These are phyloP conservation scores for Rhopalosiphum nymphaeae DNA, from an alignment of 2,888 invertebrate genomes.

Conservation along the genomic window DNA sequence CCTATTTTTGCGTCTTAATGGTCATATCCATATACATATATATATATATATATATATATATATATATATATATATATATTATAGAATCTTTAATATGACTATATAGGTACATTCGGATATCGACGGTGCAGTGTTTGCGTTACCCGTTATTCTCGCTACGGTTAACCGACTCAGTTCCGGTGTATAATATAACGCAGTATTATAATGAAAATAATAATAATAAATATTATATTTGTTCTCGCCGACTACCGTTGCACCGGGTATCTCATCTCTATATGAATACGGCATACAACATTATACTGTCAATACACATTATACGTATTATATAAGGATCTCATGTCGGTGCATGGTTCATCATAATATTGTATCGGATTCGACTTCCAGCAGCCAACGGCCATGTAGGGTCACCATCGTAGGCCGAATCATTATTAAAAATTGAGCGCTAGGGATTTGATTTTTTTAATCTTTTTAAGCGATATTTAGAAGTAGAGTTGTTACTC, in stretches of 20 bases:
- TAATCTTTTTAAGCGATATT: no score
- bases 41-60: background rate
- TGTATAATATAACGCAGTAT: background rate
- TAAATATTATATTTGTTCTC: background rate
- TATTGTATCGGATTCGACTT: no score
- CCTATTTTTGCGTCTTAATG: background rate
- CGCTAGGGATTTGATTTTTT: no score
- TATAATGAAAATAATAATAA: background rate
- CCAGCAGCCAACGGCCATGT: no score
- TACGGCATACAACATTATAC: background rate
- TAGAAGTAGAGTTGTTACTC: no score
- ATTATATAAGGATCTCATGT: background rate
- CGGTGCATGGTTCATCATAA: background rate
- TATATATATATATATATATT: background rate
- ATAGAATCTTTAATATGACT: background rate
- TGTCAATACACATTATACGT: background rate
- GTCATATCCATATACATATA: background rate
- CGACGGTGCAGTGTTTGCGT: background rate
- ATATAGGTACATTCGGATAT: background rate
- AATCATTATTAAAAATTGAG: no score
- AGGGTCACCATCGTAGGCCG: no score
- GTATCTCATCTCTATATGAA: background rate
- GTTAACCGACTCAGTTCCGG: background rate
- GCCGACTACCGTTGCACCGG: background rate
- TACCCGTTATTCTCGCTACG: conserved; percentile 5